Base-by-base conservation (phyloP, 2,888 invertebrate species). In the Oxystoma pomonae region DNA sequence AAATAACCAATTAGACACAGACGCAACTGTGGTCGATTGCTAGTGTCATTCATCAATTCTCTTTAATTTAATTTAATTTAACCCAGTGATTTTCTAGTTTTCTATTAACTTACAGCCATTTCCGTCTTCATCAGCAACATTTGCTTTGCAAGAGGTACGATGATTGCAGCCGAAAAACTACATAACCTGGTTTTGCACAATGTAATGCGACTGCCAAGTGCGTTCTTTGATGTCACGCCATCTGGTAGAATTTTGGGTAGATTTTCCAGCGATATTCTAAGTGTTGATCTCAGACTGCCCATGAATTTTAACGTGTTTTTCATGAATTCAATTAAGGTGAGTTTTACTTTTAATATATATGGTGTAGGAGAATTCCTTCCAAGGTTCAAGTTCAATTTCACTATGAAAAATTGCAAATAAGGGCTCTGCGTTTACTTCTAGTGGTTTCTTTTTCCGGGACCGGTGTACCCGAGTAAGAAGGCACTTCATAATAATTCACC, bases 181-280 rank as follows among this genome's bases (percentile, higher is more conserved):
- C 89, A 89, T 82, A 80, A 81, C 72, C 80, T 80, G 69, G 78
- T 82, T 73, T 83, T 90, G 74, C 90, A 90, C 82, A 81, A 82
- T 73, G 81, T 81, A 71, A 82, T 90, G 79, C 83, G 85, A 77
- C 86, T 87, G 72, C 89, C 90, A 64, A 84, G 84, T 78, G 85
- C 86, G 76, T 91, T 90, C 84, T 91, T 88, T 84, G 90, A 91
- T 81, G 87, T 90, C 73, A 91, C 91, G 74, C 91, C 91, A 68
- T 83, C 87, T 70, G 91, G 91, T 78, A 84, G 91, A 77, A 85
- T 90, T 77, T 84, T 91, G 80, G 90, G 90, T 83, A 84, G 90
- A 71, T 89, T 89, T 84, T 85, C 87, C 77, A 89, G 88, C 83
- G 89, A 90, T 78, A 81, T 87, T 70, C 87, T 87, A 77, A 82